Conservation (phyloP, 2,888 invertebrate genomes). For the Empis stercorea region DNA sequence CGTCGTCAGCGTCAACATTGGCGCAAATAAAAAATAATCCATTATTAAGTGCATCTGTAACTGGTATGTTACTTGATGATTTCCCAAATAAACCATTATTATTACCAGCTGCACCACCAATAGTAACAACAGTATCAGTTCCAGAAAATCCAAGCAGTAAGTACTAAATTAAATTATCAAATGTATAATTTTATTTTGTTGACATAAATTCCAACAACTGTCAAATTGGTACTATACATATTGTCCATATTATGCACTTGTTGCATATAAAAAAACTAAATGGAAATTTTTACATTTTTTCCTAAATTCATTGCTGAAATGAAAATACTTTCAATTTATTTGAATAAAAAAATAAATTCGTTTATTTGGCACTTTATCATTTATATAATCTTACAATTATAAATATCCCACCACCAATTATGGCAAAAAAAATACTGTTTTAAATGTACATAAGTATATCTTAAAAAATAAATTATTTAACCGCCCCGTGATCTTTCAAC, state of each 20-base stretch:
- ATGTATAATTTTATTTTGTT: background rate
- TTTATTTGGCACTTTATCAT: too few species aligned
- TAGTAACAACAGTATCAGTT: slow-evolving; percentile 14
- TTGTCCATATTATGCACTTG: slow-evolving; percentile 1
- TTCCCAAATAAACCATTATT: slow-evolving; percentile 57
- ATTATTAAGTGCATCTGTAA: slow-evolving; percentile 58
- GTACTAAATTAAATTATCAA: slow-evolving; percentile 11
- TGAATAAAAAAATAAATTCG: too few species aligned
- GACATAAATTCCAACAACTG: slow-evolving; percentile 10
- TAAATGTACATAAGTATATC: too few species aligned
- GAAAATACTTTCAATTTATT: too few species aligned
- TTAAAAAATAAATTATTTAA: background rate
- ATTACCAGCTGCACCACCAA: slow-evolving; percentile 46
- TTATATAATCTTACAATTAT: too few species aligned
- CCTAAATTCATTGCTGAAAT: too few species aligned
- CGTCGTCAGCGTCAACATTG: slow-evolving; percentile 22
- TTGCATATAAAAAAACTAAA: too few species aligned
- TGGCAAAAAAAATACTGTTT: background rate
- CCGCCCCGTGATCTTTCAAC: background rate
- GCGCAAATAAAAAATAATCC: slow-evolving; percentile 46
- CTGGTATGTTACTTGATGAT: slow-evolving; percentile 58
- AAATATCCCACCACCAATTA: background rate
- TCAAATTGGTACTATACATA: background rate
- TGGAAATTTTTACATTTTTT: too few species aligned
- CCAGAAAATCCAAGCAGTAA: background rate